Percentiles rank a stretch among this genome's conserved stretches.
These are phyloP conservation scores for Nymphalis c-album DNA, from an alignment of 2,888 invertebrate species.

Conservation along the genomic window DNA sequence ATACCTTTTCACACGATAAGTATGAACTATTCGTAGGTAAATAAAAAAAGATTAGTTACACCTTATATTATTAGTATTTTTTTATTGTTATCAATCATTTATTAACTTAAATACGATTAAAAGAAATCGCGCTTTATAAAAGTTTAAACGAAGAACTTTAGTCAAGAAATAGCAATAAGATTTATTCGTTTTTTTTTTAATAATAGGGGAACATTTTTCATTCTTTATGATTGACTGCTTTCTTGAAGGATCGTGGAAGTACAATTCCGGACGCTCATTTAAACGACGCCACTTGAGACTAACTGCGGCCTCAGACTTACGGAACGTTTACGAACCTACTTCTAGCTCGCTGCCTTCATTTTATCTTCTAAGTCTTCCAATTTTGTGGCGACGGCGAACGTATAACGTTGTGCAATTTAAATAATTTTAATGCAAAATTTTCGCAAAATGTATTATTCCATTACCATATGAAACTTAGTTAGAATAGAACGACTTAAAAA, in stretches of 20 bases:
- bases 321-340: slow-evolving; percentile 50
- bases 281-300: slow-evolving; percentile 61
- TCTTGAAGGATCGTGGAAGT: slow-evolving; percentile 49
- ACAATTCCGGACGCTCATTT: slow-evolving; percentile 57
- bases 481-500: no score
- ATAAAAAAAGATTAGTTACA: no score
- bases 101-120: background rate
- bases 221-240: slow-evolving; percentile 51
- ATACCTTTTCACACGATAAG: no score
- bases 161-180: slow-evolving; percentile 22
- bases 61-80: no score
- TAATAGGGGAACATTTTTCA: slow-evolving; percentile 33
- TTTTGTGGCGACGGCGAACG: slow-evolving; percentile 17
- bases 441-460: background rate
- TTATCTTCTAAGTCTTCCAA: slow-evolving; percentile 46
- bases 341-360: slow-evolving; percentile 57
- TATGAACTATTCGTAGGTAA: no score
- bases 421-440: background rate
- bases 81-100: background rate
- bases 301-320: slow-evolving; percentile 55
- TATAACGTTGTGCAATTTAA: background rate
- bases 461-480: no score
- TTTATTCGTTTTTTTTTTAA: slow-evolving; percentile 24
- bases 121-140: background rate
- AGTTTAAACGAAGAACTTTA: slow-evolving; percentile 18